A percentile compares a stretch with the other conserved stretches of the same genome.
Conservation (phyloP, 2,797 vertebrate genomes). For the Leuciscus waleckii region DNA sequence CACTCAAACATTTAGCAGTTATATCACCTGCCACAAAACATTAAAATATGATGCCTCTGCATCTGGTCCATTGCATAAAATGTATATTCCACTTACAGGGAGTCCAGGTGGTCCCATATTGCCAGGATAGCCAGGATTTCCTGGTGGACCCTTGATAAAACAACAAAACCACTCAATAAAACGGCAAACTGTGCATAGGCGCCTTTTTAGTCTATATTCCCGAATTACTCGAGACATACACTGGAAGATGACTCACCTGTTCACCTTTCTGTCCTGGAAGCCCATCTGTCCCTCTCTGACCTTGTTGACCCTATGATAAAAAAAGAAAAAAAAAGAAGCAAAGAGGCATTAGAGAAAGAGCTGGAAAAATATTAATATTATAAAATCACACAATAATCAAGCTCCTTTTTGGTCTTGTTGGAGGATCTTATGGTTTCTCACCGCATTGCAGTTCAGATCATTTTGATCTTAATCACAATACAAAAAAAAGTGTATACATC, state of each 20-base stretch:
- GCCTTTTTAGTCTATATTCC: not conserved
- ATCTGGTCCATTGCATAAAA: not conserved
- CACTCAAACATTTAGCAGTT: constrained; percentile 18
- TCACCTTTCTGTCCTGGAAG: constrained; percentile 89
- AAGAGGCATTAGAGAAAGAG: not conserved
- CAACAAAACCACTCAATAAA: not conserved
- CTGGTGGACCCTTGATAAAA: constrained; percentile 84
- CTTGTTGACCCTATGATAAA: constrained; percentile 86
- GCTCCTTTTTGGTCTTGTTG: not conserved
- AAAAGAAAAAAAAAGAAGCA: not conserved
- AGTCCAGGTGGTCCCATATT: constrained; percentile 89
- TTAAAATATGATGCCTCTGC: not conserved
- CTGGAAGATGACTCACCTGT: constrained; percentile 76
- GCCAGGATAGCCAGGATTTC: constrained; percentile 91
- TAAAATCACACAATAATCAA: not conserved
- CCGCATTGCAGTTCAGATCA: constrained; percentile 44
- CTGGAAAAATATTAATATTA: not conserved
- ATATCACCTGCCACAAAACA: not conserved
- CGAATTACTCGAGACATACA: not conserved
- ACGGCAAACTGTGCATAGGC: not conserved
- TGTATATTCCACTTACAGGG: constrained; percentile 79
- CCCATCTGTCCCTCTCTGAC: constrained; percentile 86
- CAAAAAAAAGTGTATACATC: constrained; percentile 40
- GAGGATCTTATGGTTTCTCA: constrained; percentile 21
- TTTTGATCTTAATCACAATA: constrained; percentile 45